These are phyloP conservation scores for Drosophila multiciliata DNA, from an alignment of 2,888 invertebrate genomes.

Conservation along the genomic window DNA sequence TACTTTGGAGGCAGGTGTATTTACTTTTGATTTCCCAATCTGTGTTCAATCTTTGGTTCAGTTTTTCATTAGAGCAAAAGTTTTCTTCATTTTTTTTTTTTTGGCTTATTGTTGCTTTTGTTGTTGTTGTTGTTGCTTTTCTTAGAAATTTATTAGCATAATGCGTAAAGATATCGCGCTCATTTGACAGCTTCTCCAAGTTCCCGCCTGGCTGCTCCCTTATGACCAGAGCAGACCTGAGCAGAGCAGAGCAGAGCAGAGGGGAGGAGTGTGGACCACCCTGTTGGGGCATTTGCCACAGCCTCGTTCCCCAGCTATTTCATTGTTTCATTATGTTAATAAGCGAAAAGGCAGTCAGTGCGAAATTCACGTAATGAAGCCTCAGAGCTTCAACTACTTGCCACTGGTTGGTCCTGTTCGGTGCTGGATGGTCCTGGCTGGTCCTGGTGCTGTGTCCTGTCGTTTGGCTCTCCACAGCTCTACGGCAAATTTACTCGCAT, in stretches of 20 bases:
- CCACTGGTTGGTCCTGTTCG: conserved; percentile 22
- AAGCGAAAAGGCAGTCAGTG: conserved; percentile 58
- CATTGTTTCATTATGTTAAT: conserved; percentile 77
- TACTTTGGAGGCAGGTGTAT: conserved; percentile 40
- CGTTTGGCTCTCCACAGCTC: conserved; percentile 13
- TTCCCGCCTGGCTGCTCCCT: conserved; percentile 53
- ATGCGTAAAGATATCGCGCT: conserved; percentile 76
- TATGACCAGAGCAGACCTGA: conserved; percentile 28
- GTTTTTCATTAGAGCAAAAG: conserved; percentile 46
- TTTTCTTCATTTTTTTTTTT: background rate
- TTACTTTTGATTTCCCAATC: conserved; percentile 51
- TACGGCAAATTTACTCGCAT: conserved; percentile 55
- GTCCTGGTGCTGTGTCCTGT: background rate
- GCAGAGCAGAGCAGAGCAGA: background rate
- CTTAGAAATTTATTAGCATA: conserved; percentile 73
- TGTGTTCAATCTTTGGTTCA: conserved; percentile 31
- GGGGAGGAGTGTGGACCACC: background rate
- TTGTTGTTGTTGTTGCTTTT: conserved; percentile 16
- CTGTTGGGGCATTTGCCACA: conserved; percentile 25
- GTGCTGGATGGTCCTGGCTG: background rate
- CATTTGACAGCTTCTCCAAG: conserved; percentile 73
- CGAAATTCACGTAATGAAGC: conserved; percentile 60
- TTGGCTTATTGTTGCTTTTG: conserved; percentile 1
- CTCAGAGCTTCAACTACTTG: conserved; percentile 34
- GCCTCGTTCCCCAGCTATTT: conserved; percentile 26